A percentile compares a stretch with the other conserved stretches of the same genome.
Conservation (phyloP, 2,113 vertebrate species). For the Monarcha castaneiventris region DNA sequence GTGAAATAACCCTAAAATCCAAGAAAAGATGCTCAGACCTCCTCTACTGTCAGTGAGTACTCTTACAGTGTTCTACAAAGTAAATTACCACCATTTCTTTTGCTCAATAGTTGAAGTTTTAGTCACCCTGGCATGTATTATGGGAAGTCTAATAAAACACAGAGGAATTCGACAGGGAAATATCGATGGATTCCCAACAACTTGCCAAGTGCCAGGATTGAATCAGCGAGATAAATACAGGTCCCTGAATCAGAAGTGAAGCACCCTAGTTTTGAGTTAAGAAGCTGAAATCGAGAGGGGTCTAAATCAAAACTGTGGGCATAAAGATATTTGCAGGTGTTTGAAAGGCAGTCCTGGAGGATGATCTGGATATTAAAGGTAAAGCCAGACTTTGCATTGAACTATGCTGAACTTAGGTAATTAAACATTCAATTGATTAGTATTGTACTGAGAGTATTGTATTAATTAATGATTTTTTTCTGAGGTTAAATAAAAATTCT, state of each 20-base stretch:
- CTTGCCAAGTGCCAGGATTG: background rate
- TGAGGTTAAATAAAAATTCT: slow-evolving; percentile 15
- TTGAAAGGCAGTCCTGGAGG: background rate
- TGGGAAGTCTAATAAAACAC: background rate
- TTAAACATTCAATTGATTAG: background rate
- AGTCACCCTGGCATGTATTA: background rate
- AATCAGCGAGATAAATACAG: background rate
- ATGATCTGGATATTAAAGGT: background rate
- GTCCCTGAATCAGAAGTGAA: background rate
- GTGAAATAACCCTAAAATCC: background rate
- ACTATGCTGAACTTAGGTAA: background rate
- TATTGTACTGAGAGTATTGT: background rate
- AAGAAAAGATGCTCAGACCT: background rate
- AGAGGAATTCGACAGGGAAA: background rate
- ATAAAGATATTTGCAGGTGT: background rate
- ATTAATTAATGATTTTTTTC: background rate
- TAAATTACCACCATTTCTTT: background rate
- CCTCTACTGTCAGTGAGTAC: background rate
- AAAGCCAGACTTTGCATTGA: background rate
- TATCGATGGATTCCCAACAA: background rate
- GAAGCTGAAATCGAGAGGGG: background rate
- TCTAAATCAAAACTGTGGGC: background rate
- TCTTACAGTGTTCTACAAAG: background rate
- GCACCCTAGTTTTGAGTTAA: background rate
- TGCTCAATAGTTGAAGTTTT: background rate